These are phyloP conservation scores for Eira barbara DNA, from an alignment of 2,113 vertebrate genomes.

Conservation along the genomic window DNA sequence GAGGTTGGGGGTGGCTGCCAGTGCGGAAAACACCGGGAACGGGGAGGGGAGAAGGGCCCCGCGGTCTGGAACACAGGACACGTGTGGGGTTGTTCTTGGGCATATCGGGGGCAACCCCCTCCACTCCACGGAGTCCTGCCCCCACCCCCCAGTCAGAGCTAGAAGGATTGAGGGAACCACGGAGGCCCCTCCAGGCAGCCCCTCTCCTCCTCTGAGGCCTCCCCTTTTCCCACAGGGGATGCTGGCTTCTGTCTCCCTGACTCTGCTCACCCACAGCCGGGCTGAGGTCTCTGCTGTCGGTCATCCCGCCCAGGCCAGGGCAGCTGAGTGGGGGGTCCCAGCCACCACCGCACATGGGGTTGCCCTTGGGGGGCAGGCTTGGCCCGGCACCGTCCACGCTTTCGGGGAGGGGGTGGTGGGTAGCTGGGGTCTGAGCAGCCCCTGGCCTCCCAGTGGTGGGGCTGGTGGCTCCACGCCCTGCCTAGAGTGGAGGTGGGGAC, in stretches of 20 bases:
- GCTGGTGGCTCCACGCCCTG: not conserved
- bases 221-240: not conserved
- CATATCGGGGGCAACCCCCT: not conserved
- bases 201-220: not conserved
- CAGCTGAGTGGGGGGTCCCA: not conserved
- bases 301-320: rapidly evolving
- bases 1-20: not conserved
- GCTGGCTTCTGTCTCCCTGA: not conserved
- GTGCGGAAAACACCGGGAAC: rapidly evolving
- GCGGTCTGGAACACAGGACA: not conserved
- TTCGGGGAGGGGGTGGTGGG: not conserved
- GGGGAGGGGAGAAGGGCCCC: not conserved
- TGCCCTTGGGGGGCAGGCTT: not conserved
- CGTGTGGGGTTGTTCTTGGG: not conserved
- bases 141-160: not conserved
- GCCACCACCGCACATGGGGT: rapidly evolving
- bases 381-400: too few species aligned
- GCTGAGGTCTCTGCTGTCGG: not conserved
- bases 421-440: not conserved
- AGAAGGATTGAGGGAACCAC: not conserved
- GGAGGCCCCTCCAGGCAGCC: too few species aligned
- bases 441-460: not conserved
- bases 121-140: not conserved
- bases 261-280: rapidly evolving
- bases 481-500: not conserved